A percentile compares a stretch with the other conserved stretches of the same genome.
These are phyloP conservation scores for Rynchops niger DNA, from an alignment of 2,113 vertebrate species.

Conservation along the genomic window DNA sequence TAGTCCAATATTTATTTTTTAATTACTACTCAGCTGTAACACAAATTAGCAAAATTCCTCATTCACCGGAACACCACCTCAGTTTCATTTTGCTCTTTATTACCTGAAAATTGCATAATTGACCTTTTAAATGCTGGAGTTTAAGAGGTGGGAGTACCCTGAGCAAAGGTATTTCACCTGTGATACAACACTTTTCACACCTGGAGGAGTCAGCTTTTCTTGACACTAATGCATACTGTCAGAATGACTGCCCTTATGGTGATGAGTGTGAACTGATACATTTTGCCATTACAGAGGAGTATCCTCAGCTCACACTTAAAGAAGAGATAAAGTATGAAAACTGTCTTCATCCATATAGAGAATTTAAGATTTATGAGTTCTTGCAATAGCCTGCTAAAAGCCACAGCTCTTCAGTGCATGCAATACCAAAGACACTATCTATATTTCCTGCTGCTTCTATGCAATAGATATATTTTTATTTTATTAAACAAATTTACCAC, in stretches of 20 bases:
- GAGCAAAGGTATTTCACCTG: slow-evolving; percentile 31
- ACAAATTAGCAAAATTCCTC: background rate
- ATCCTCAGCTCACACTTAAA: slow-evolving; percentile 33
- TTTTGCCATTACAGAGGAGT: slow-evolving; percentile 25
- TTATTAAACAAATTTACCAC: background rate
- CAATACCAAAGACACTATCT: background rate
- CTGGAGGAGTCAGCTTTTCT: slow-evolving; percentile 8
- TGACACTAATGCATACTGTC: slow-evolving; percentile 20
- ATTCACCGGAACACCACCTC: background rate
- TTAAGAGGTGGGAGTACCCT: slow-evolving; percentile 1
- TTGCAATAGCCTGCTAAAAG: background rate
- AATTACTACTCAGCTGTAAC: background rate
- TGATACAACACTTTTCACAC: background rate
- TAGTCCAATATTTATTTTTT: background rate
- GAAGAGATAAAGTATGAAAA: slow-evolving; percentile 24
- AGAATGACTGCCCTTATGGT: background rate
- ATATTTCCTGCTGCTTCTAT: background rate
- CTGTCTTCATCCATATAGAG: background rate
- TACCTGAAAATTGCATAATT: background rate
- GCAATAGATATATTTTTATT: background rate
- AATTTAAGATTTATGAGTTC: background rate
- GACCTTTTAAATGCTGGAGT: background rate
- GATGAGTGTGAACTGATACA: slow-evolving; percentile 47
- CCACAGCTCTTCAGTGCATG: background rate
- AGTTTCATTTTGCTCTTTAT: background rate